These are phyloP conservation scores for Kryptolebias marmoratus DNA, from an alignment of 2,113 vertebrate species.

Conservation along the genomic window DNA sequence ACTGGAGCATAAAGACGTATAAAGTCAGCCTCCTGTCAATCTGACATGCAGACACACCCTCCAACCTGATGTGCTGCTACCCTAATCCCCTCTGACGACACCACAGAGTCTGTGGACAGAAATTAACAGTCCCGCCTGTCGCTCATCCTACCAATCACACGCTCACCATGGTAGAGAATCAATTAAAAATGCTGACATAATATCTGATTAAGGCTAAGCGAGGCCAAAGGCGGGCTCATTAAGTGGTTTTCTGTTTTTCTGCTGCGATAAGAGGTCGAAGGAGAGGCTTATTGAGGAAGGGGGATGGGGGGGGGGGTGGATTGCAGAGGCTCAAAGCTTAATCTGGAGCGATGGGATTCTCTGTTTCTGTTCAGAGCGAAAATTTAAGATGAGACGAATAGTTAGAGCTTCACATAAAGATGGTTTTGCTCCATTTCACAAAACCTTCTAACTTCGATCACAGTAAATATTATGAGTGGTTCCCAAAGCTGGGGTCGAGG, in stretches of 20 bases:
- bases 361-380: constrained; percentile 5
- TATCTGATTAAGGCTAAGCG: constrained; percentile 58
- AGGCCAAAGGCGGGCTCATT: constrained; percentile 53
- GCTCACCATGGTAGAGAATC: constrained; percentile 40
- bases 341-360: constrained; percentile 39
- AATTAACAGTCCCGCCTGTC: constrained; percentile 36
- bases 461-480: too few relatives aligned
- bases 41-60: constrained; percentile 41
- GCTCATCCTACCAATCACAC: constrained; percentile 23
- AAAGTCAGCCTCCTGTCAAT: constrained; percentile 62
- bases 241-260: constrained; percentile 37
- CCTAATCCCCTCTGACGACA: constrained; percentile 64
- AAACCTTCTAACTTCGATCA: neutral
- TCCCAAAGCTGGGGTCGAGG: too few relatives aligned
- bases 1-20: constrained; percentile 43
- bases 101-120: constrained; percentile 45
- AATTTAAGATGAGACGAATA: neutral
- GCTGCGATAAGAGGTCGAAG: constrained; percentile 16
- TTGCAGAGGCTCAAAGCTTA: constrained; percentile 37
- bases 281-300: constrained; percentile 31
- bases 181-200: constrained; percentile 53
- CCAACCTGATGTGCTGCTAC: constrained; percentile 49
- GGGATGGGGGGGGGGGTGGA: constrained; percentile 14
- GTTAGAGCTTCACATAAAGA: neutral
- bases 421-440: neutral